phyloP scores from a whole-genome alignment of 2,113 vertebrate genomes.

The Malaclemys terrapin region DNA sequence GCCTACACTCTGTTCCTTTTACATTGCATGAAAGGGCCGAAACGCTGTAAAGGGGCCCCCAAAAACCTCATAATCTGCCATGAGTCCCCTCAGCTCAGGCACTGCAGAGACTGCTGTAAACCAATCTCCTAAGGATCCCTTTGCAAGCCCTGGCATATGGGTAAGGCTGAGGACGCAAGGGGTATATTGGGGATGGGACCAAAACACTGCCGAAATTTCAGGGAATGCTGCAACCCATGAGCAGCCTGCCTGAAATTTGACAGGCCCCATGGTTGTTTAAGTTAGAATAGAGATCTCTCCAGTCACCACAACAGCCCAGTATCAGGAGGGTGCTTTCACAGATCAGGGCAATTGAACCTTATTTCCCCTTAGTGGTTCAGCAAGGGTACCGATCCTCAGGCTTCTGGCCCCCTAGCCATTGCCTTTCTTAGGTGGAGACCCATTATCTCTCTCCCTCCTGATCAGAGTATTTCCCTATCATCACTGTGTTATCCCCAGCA shows the following conservation, averaged over 20 bases:
- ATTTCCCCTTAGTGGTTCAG: no score
- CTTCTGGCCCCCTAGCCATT: background rate
- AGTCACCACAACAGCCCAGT: background rate
- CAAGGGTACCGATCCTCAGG: no score
- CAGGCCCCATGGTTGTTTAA: background rate
- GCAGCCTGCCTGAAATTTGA: background rate
- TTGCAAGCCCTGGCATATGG: background rate
- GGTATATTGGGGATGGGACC: background rate
- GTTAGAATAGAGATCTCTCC: background rate
- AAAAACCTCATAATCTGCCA: background rate
- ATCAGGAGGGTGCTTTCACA: background rate
- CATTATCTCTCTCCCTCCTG: background rate
- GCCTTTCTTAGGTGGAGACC: background rate
- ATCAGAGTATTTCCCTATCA: background rate
- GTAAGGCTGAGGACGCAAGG: background rate
- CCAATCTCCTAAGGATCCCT: background rate
- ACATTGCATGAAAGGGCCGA: background rate
- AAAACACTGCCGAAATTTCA: background rate
- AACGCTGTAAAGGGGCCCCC: background rate
- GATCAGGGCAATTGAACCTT: no score
- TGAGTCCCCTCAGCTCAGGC: background rate
- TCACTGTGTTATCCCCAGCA: background rate
- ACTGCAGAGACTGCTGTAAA: background rate
- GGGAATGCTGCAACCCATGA: no score
- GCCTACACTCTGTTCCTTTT: background rate